A percentile compares a stretch with the other conserved stretches of the same genome.
These are phyloP conservation scores for Lamellibrachia luymesi DNA, from an alignment of 1,140 invertebrate species.

Conservation along the genomic window DNA sequence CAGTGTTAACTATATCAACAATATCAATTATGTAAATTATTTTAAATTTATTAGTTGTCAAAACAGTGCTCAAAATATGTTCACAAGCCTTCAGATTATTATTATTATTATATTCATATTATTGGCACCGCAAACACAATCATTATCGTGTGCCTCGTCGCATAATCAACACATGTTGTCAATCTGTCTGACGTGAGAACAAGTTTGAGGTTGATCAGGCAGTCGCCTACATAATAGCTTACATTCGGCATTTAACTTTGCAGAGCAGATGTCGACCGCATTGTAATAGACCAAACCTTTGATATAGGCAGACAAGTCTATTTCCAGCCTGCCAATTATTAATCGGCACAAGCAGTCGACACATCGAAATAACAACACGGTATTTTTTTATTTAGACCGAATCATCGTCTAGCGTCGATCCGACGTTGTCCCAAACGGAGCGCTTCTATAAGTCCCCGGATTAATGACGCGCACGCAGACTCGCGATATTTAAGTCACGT, in stretches of 20 bases:
- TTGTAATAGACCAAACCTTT: neutral
- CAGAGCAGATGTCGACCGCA: neutral
- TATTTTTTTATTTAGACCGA: neutral
- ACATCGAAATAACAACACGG: neutral
- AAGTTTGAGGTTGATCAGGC: neutral
- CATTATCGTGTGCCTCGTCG: neutral
- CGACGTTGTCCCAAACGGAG: neutral
- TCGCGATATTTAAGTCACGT: neutral
- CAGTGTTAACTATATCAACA: too few relatives aligned
- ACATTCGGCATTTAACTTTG: neutral
- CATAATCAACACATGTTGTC: neutral
- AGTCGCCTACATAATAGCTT: neutral
- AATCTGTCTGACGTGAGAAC: neutral
- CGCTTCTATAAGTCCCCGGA: neutral
- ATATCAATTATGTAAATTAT: too few relatives aligned
- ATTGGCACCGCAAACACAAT: neutral
- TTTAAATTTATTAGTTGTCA: too few relatives aligned
- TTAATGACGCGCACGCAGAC: neutral
- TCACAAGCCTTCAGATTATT: neutral
- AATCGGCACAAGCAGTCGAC: neutral
- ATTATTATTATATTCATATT: neutral
- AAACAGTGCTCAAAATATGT: too few relatives aligned
- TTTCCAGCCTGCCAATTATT: neutral
- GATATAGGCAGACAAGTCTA: neutral
- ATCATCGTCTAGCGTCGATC: neutral